phyloP scores from a whole-genome alignment of 1,140 invertebrate genomes.

The Drosophila tropicalis region DNA sequence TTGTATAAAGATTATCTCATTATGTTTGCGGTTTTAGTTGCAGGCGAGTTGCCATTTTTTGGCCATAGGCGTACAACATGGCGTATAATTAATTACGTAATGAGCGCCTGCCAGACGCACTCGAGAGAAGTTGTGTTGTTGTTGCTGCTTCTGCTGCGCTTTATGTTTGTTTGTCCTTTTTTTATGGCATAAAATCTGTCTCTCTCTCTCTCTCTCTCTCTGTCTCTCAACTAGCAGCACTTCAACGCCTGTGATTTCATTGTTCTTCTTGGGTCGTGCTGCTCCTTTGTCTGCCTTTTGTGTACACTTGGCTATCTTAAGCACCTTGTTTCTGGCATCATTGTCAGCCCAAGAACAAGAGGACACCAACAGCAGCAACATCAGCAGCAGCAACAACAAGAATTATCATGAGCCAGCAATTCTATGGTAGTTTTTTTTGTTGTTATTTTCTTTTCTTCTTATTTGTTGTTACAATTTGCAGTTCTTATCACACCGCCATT shows the following conservation, averaged over 20 bases:
- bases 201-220: too few species aligned
- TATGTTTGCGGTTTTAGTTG: conserved; percentile 73
- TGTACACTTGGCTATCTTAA: conserved; percentile 38
- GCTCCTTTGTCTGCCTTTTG: conserved; percentile 36
- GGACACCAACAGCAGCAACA: neutral
- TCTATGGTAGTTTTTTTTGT: conserved; percentile 16
- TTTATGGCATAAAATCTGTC: conserved; percentile 12
- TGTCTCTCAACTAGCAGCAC: conserved; percentile 25
- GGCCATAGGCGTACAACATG: conserved; percentile 70
- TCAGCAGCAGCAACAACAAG: conserved; percentile 17
- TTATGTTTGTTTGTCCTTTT: conserved; percentile 22
- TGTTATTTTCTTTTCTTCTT: conserved; percentile 13
- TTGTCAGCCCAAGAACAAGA: conserved; percentile 15
- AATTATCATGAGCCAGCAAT: conserved; percentile 56
- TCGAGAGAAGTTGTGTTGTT: conserved; percentile 42
- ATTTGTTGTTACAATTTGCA: conserved; percentile 29
- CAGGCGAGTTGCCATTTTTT: conserved; percentile 54
- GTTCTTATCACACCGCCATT: conserved; percentile 64
- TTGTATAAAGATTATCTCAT: conserved; percentile 77
- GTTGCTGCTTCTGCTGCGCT: conserved; percentile 42
- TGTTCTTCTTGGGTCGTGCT: conserved; percentile 33
- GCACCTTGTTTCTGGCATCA: conserved; percentile 37
- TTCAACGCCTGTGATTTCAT: conserved; percentile 32
- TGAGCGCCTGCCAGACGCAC: conserved; percentile 68
- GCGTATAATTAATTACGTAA: conserved; percentile 80